Conservation (phyloP, 2,113 vertebrate species). For the Phodopus roborovskii region DNA sequence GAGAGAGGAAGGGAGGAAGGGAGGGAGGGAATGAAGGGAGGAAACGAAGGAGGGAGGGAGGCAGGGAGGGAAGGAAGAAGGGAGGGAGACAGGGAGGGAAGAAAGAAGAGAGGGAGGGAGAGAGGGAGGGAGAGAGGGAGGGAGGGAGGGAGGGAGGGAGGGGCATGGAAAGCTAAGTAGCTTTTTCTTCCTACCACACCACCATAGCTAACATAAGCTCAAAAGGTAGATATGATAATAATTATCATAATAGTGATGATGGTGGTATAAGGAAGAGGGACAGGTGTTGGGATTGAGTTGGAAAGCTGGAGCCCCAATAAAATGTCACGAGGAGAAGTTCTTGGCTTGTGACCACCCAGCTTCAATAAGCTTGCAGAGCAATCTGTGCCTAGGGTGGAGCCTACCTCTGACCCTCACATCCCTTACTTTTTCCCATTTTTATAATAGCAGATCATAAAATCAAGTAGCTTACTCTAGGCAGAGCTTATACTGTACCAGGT, state of each 20-base stretch:
- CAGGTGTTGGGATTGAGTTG: neutral
- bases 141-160: no score
- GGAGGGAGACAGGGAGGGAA: neutral
- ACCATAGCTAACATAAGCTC: neutral
- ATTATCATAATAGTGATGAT: neutral
- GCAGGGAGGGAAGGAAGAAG: no score
- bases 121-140: no score
- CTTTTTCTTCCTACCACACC: no score
- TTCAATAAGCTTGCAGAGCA: neutral
- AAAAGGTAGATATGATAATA: neutral
- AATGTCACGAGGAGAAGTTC: neutral
- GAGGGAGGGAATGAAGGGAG: neutral
- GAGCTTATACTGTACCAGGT: neutral
- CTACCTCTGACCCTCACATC: neutral
- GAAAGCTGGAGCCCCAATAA: neutral
- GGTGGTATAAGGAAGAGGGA: neutral
- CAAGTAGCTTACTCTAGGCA: neutral
- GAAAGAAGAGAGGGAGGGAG: no score
- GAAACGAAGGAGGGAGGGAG: no score
- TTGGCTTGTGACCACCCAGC: neutral
- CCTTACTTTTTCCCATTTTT: neutral
- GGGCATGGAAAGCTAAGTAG: no score
- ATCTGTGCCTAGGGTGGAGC: neutral
- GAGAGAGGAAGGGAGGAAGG: neutral
- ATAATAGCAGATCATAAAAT: neutral